These are phyloP conservation scores for Parazoanthus swiftii DNA, from an alignment of 92 coral and sea anemone genomes.

Conservation along the genomic window DNA sequence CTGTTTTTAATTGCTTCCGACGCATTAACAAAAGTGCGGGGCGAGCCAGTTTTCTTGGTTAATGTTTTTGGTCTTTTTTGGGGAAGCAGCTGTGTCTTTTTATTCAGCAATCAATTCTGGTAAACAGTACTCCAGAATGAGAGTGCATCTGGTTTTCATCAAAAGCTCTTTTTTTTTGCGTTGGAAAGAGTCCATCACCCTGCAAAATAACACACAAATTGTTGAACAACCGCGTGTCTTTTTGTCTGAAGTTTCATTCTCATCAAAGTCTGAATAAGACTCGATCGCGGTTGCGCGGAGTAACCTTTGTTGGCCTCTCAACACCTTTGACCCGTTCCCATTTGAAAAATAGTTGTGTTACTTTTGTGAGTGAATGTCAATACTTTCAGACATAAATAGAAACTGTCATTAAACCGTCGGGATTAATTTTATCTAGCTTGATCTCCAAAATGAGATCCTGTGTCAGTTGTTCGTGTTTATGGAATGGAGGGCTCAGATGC, in stretches of 20 bases:
- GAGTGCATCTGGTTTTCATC: too few species aligned
- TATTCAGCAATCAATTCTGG: too few species aligned
- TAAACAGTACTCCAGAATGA: too few species aligned
- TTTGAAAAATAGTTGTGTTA: not conserved
- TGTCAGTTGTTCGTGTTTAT: constrained; percentile 10
- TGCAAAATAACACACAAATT: not conserved
- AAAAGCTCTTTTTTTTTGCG: too few species aligned
- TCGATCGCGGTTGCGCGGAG: not conserved
- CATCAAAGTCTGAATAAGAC: not conserved
- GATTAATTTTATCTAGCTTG: not conserved
- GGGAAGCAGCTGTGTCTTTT: too few species aligned
- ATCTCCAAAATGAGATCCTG: not conserved
- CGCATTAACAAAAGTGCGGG: too few species aligned
- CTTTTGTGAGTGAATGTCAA: not conserved
- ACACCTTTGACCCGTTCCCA: not conserved
- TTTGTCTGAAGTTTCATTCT: not conserved
- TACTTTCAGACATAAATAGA: too few species aligned
- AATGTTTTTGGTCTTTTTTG: too few species aligned
- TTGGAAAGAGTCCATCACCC: too few species aligned
- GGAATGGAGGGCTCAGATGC: not conserved
- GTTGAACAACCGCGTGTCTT: not conserved
- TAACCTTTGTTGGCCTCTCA: not conserved
- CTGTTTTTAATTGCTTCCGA: not conserved
- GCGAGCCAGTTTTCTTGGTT: too few species aligned
- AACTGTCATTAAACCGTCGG: not conserved